phyloP scores from a whole-genome alignment of 1,140 invertebrate species.

The Camponotus vicinus region DNA sequence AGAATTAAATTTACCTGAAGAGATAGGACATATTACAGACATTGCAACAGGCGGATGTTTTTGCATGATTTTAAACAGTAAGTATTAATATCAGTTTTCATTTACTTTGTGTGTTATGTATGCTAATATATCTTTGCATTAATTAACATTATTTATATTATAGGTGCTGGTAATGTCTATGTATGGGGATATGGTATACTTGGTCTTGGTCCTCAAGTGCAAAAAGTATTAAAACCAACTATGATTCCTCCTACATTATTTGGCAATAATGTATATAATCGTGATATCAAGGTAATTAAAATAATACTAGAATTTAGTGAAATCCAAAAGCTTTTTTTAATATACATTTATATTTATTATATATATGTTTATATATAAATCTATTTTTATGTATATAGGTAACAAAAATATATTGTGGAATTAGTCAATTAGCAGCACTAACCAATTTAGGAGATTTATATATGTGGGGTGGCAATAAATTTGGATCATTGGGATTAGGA shows the following conservation, averaged over 20 bases:
- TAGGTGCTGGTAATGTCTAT: slow-evolving; percentile 94
- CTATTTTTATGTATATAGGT: slow-evolving; percentile 71
- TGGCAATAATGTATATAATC: slow-evolving; percentile 93
- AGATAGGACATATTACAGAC: slow-evolving; percentile 92
- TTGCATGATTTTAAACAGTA: slow-evolving; percentile 94
- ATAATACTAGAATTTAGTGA: slow-evolving; percentile 22
- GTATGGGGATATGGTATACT: slow-evolving; percentile 97
- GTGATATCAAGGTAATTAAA: slow-evolving; percentile 87
- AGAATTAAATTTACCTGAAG: slow-evolving; percentile 88
- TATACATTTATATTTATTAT: too few relatives aligned
- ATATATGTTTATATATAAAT: background rate
- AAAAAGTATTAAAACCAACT: slow-evolving; percentile 89
- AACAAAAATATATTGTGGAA: slow-evolving; percentile 90
- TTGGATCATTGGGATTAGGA: slow-evolving; percentile 94
- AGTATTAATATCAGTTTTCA: slow-evolving; percentile 64
- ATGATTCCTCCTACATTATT: slow-evolving; percentile 93
- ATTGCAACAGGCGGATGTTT: slow-evolving; percentile 95
- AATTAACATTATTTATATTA: slow-evolving; percentile 36
- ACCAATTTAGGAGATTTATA: slow-evolving; percentile 94
- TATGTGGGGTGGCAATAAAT: slow-evolving; percentile 96
- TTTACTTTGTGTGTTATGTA: background rate
- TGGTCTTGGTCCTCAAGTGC: slow-evolving; percentile 93
- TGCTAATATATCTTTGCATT: background rate
- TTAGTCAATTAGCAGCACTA: slow-evolving; percentile 93
- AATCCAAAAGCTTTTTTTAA: background rate